phyloP scores from a whole-genome alignment of 2,888 invertebrate genomes.

The Thecophora atra region DNA sequence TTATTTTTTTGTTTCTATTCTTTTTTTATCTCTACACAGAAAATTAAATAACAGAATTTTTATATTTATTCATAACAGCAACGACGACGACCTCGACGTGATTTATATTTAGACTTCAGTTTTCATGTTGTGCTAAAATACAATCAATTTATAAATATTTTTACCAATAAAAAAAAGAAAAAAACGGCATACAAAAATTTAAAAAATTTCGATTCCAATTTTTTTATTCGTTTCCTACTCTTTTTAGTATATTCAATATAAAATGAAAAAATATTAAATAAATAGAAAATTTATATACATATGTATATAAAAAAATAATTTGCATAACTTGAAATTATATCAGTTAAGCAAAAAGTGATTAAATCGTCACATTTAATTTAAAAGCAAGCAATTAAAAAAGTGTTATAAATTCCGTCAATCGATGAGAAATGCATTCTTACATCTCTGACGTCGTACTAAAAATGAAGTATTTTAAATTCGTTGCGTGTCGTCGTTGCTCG shows the following conservation, averaged over 20 bases:
- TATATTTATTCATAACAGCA: slow-evolving; percentile 4
- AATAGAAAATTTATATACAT: too few species aligned
- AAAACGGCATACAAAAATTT: not conserved
- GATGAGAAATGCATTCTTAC: slow-evolving; percentile 22
- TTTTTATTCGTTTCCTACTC: too few species aligned
- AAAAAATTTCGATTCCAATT: not conserved
- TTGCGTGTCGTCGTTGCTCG: slow-evolving; percentile 4
- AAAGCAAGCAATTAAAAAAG: not conserved
- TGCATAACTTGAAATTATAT: too few species aligned
- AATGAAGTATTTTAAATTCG: slow-evolving; percentile 12
- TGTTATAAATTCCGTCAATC: too few species aligned
- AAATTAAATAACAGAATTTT: not conserved
- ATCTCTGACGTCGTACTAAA: slow-evolving; percentile 30
- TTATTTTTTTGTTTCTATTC: too few species aligned
- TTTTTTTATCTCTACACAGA: not conserved
- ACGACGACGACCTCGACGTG: not conserved
- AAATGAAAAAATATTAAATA: too few species aligned
- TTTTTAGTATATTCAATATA: too few species aligned
- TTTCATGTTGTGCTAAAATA: not conserved
- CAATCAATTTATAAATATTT: slow-evolving; percentile 1
- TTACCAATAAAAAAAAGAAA: not conserved
- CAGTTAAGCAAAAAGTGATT: too few species aligned
- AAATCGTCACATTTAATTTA: not conserved
- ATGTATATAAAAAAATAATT: too few species aligned
- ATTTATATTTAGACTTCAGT: slow-evolving; percentile 10